phyloP scores from a whole-genome alignment of 2,113 vertebrate genomes.

The Mellivora capensis region DNA sequence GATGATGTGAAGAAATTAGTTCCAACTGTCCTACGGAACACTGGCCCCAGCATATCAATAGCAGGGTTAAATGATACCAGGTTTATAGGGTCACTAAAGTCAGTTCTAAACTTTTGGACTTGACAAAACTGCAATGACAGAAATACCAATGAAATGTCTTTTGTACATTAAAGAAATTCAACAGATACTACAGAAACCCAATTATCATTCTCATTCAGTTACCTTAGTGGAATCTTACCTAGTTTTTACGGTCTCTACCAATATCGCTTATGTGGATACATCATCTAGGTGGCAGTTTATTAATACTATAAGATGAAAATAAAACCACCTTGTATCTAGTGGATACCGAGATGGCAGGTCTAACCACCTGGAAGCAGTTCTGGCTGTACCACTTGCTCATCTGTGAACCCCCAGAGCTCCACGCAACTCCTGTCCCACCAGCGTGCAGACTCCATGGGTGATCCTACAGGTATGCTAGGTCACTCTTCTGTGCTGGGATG shows the following conservation, averaged over 20 bases:
- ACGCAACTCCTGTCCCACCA: neutral
- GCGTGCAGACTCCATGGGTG: neutral
- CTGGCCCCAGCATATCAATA: neutral
- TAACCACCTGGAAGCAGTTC: neutral
- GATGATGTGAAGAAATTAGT: neutral
- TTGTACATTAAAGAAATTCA: conserved; percentile 1
- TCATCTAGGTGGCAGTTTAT: conserved; percentile 7
- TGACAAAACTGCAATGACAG: neutral
- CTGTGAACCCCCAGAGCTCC: neutral
- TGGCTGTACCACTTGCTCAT: neutral
- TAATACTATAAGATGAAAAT: neutral
- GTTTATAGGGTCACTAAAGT: conserved; percentile 1
- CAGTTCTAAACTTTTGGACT: conserved; percentile 2
- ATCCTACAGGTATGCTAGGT: neutral
- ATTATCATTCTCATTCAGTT: conserved; percentile 12
- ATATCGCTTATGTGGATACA: neutral
- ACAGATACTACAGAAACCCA: neutral
- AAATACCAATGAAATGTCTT: neutral
- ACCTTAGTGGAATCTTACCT: conserved; percentile 12
- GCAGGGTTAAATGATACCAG: neutral
- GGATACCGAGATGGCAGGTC: neutral
- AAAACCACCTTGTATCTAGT: neutral
- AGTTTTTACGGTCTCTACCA: neutral
- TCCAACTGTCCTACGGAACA: neutral
- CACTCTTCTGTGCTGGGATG: neutral